Evolutionary conservation across 2,888 invertebrate species (phyloP), one percentile per base, ranked within the genome.

Genomic region (Gryllus longicercus): DNA sequence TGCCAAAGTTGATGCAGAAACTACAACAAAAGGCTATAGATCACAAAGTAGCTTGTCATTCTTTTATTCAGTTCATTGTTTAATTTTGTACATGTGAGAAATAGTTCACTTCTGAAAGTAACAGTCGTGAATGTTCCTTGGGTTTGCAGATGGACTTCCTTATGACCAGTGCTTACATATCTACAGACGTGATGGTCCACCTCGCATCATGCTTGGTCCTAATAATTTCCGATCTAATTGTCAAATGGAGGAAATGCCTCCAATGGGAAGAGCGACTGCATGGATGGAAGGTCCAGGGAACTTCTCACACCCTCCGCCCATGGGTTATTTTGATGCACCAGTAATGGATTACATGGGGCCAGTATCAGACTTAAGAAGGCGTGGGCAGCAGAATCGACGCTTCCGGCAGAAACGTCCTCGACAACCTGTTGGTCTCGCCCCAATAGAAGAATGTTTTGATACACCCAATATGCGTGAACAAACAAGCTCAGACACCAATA

Each of bases 211-310:
- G 63, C 14, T 63, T 3, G 63, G 63, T 18, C 63, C 63, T 18
- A 63, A 63, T 8, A 63, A 63, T 63, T 63, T 63, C 8, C 63
- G 63, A 14, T 14, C 63, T 5, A 38, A 38, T 38, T 38, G 38
- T 8, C 63, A 63, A 18, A 14, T 63, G 63, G 63, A 63, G n/a
- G 63, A 63, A 63, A 63, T 63, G 63, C 38, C 38, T 38, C 63
- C 63, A 1, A n/a, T n/a, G 16, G 14, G 4, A 5, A 63, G 63
- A 63, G 16, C 63, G 5, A 3, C 63, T 1, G 14, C 63, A 3
- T 63, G 63, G 63, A 63, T n/a, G n/a, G 63, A 63, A 63, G n/a
- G n/a, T n/a, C 63, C 63, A 16, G 63, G 63, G n/a, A 63, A 63
- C n/a, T 63, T 63, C n/a, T 12, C n/a, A 63, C 14, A 63, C n/a